These are phyloP conservation scores for Gopherus evgoodei DNA, from an alignment of 2,113 vertebrate genomes.

Conservation along the genomic window DNA sequence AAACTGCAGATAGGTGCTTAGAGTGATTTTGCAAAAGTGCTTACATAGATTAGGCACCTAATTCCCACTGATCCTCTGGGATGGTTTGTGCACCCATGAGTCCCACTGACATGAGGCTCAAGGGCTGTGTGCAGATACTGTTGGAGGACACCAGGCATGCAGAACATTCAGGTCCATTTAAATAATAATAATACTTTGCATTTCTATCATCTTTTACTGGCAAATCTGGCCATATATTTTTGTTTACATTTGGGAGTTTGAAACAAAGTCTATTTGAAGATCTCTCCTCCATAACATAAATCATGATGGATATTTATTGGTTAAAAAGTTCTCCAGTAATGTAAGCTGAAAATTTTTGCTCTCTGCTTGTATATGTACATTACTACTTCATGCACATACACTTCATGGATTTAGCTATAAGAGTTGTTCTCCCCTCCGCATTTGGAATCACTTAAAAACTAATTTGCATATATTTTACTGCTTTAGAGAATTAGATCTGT, in stretches of 20 bases:
- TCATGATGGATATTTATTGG: neutral
- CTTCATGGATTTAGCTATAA: neutral
- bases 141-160: neutral
- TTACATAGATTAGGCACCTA: neutral
- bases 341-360: fast-evolving
- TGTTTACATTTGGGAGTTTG: neutral
- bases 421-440: neutral
- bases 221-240: neutral
- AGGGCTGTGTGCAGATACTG: neutral
- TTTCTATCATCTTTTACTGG: neutral
- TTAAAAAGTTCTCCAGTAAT: neutral
- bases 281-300: neutral
- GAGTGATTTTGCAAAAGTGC: neutral
- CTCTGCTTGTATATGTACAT: neutral
- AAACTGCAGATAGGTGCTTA: neutral
- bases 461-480: conserved; percentile 15
- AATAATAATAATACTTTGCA: neutral
- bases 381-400: neutral
- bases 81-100: neutral
- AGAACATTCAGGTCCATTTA: neutral
- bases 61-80: neutral
- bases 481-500: conserved; percentile 9
- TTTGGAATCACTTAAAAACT: conserved; percentile 9
- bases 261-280: neutral
- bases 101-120: neutral